Evolutionary conservation across 2,888 invertebrate genomes (phyloP).

Genomic region (Parnassius orleans): DNA sequence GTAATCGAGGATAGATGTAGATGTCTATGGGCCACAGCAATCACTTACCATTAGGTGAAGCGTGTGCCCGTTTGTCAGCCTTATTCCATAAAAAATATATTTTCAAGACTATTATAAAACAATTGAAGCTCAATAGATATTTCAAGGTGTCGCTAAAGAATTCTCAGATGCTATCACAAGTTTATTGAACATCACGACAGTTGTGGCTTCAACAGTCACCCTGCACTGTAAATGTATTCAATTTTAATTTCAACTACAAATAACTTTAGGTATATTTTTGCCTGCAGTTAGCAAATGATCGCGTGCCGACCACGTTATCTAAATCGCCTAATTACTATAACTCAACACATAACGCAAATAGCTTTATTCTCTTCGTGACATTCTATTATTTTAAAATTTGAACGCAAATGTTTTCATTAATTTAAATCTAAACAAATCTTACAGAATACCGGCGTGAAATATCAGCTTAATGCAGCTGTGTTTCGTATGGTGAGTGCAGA

Average conservation of each 20-base stretch:
- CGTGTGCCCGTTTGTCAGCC: too few relatives aligned
- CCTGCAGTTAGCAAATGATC: background rate
- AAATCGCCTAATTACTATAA: constrained; percentile 31
- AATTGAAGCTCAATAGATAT: constrained; percentile 5
- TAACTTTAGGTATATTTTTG: constrained; percentile 3
- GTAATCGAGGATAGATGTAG: too few relatives aligned
- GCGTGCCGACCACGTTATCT: constrained; percentile 21
- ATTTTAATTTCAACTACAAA: constrained; percentile 1
- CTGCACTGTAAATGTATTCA: background rate
- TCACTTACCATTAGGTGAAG: too few relatives aligned
- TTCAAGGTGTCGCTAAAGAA: constrained; percentile 27
- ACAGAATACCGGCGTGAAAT: too few relatives aligned
- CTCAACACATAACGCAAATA: constrained; percentile 27
- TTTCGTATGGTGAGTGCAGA: too few relatives aligned
- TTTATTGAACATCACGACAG: constrained; percentile 15
- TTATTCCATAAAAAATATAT: too few relatives aligned
- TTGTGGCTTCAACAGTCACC: constrained; percentile 5
- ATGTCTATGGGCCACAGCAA: too few relatives aligned
- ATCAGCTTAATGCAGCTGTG: too few relatives aligned
- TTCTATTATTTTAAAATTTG: background rate
- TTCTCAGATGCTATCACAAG: constrained; percentile 16
- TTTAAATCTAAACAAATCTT: too few relatives aligned
- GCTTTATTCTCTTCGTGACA: constrained; percentile 21
- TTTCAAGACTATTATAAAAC: background rate
- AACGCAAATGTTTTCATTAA: too few relatives aligned